Evolutionary conservation across 2,888 invertebrate species (phyloP).

Genomic region (Cotesia congregata): DNA sequence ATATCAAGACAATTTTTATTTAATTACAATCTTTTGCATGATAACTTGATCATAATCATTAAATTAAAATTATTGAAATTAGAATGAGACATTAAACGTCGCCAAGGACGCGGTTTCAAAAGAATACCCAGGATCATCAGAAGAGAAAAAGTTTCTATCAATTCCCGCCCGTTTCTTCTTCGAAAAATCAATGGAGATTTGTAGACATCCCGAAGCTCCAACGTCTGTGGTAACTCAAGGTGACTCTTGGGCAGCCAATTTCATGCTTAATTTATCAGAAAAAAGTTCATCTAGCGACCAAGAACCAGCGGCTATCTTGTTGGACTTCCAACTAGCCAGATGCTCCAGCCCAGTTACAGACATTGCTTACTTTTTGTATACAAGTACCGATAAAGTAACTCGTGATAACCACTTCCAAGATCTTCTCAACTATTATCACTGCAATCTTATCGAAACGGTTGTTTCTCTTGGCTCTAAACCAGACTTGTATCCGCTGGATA

Average conservation of each 20-base stretch:
- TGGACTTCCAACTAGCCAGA: slow-evolving; percentile 79
- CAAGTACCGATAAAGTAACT: slow-evolving; percentile 76
- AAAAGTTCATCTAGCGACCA: slow-evolving; percentile 41
- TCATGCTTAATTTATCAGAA: slow-evolving; percentile 72
- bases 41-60: too few species aligned
- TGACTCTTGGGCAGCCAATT: slow-evolving; percentile 84
- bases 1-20: too few species aligned
- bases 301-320: slow-evolving; percentile 72
- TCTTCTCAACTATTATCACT: slow-evolving; percentile 75
- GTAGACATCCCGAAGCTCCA: slow-evolving; percentile 48
- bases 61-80: slow-evolving; percentile 1
- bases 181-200: slow-evolving; percentile 65
- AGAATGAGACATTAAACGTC: slow-evolving; percentile 58
- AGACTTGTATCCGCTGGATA: slow-evolving; percentile 72
- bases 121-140: slow-evolving; percentile 75
- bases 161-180: slow-evolving; percentile 73
- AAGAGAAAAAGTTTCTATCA: slow-evolving; percentile 73
- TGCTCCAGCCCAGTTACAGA: slow-evolving; percentile 75
- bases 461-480: slow-evolving; percentile 76
- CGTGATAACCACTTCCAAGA: slow-evolving; percentile 74
- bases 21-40: too few species aligned
- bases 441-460: slow-evolving; percentile 73
- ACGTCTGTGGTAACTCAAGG: slow-evolving; percentile 78
- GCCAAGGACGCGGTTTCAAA: slow-evolving; percentile 77
- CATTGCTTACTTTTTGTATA: slow-evolving; percentile 74